Evolutionary conservation across 2,113 vertebrate species (phyloP).

Genomic region (Actenoides lindsayi): DNA sequence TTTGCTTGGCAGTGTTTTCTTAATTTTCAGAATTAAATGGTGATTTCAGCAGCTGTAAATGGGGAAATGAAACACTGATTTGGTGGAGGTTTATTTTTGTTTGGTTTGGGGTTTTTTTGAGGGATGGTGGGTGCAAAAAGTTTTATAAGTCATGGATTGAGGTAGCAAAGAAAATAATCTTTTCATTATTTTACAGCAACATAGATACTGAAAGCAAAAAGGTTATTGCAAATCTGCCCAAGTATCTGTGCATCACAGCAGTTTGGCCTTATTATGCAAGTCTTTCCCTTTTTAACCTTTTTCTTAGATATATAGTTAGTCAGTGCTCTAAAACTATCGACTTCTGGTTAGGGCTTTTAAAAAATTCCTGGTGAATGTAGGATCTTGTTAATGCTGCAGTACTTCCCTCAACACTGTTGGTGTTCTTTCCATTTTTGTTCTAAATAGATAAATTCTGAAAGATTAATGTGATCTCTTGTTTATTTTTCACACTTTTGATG

Average conservation of each 20-base stretch:
- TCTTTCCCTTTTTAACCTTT: not conserved
- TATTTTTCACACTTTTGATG: not conserved
- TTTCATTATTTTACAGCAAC: not conserved
- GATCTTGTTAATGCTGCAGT: not conserved
- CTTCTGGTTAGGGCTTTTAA: not conserved
- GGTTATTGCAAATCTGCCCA: not conserved
- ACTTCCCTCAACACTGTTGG: not conserved
- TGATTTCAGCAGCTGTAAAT: not conserved
- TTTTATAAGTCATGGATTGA: not conserved
- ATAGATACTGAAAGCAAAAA: not conserved
- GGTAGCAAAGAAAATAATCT: not conserved
- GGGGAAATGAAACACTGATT: not conserved
- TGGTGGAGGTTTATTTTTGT: not conserved
- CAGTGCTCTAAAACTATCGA: not conserved
- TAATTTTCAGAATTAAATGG: not conserved
- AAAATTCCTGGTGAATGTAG: not conserved
- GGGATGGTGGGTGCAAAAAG: not conserved
- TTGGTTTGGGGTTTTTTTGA: not conserved
- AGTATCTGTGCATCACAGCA: not conserved
- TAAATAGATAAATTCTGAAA: not conserved
- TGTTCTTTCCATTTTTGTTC: not conserved
- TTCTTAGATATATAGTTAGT: not conserved
- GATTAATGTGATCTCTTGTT: not conserved
- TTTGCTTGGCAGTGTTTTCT: not conserved
- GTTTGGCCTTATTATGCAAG: not conserved